Conservation (phyloP, 1,140 invertebrate species). For the Harlomillsia oculata region DNA sequence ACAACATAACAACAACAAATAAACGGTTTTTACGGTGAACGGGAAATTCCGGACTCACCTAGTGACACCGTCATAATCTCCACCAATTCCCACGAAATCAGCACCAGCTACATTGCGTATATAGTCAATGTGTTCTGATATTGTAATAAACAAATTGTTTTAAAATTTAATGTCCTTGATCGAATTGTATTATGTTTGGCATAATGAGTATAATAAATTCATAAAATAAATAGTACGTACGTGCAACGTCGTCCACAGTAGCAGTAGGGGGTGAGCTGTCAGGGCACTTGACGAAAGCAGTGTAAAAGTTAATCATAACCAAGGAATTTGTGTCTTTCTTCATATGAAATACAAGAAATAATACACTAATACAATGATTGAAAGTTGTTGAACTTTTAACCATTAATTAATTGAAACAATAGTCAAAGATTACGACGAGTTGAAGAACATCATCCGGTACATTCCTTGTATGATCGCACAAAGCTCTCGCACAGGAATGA, state of each 20-base stretch:
- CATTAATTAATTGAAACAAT: constrained; percentile 1
- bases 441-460: constrained; percentile 51
- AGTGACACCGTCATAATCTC: constrained; percentile 38
- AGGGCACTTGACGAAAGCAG: constrained; percentile 42
- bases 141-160: constrained; percentile 8
- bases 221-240: constrained; percentile 34
- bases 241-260: constrained; percentile 43
- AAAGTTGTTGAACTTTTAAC: not conserved
- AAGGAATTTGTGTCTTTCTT: constrained; percentile 45
- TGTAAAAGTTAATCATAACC: constrained; percentile 47
- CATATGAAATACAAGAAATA: constrained; percentile 3
- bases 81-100: constrained; percentile 41
- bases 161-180: not conserved
- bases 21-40: too few relatives aligned
- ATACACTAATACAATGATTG: not conserved
- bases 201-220: not conserved
- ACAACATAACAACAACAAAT: too few relatives aligned
- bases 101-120: constrained; percentile 39
- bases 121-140: constrained; percentile 46
- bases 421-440: constrained; percentile 42
- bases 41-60: too few relatives aligned
- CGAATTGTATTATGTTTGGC: not conserved
- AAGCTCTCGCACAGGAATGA: constrained; percentile 49
- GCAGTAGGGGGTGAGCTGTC: constrained; percentile 27
- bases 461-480: constrained; percentile 50